Conservation (phyloP, 2,888 invertebrate species). For the Entomobrya proxima region DNA sequence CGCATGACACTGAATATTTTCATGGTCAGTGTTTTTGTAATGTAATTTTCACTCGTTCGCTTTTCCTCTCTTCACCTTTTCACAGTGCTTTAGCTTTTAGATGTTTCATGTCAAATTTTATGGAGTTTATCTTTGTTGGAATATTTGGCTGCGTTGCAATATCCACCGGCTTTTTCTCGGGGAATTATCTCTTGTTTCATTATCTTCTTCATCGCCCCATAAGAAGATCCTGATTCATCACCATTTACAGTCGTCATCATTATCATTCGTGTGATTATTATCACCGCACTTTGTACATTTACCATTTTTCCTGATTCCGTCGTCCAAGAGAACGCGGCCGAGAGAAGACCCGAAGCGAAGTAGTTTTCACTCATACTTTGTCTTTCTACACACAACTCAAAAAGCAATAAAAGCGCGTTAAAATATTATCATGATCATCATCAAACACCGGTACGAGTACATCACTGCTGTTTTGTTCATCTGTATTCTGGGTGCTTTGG, state of each 20-base stretch:
- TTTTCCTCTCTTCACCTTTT: constrained; percentile 33
- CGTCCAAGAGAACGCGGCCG: not conserved
- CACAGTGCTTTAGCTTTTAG: constrained; percentile 54
- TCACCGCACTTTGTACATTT: constrained; percentile 25
- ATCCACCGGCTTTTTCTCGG: too few relatives aligned
- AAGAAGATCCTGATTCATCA: constrained; percentile 62
- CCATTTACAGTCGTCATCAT: constrained; percentile 54
- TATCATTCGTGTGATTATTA: constrained; percentile 45
- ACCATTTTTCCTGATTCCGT: constrained; percentile 21
- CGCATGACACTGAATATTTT: too few relatives aligned
- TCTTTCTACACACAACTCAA: not conserved
- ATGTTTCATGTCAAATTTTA: constrained; percentile 43
- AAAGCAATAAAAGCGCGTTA: constrained; percentile 63
- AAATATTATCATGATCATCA: constrained; percentile 56
- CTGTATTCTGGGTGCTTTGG: not conserved
- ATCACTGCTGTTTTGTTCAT: constrained; percentile 10
- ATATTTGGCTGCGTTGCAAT: too few relatives aligned
- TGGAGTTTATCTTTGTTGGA: not conserved
- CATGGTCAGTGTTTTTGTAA: not conserved
- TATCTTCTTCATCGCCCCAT: constrained; percentile 18
- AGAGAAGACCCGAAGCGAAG: not conserved
- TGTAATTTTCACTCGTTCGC: not conserved
- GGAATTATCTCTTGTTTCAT: constrained; percentile 42
- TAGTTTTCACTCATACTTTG: not conserved
- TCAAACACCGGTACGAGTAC: constrained; percentile 10